Evolutionary conservation across 2,888 invertebrate genomes (phyloP).

Genomic region (Xestobium rufovillosum): DNA sequence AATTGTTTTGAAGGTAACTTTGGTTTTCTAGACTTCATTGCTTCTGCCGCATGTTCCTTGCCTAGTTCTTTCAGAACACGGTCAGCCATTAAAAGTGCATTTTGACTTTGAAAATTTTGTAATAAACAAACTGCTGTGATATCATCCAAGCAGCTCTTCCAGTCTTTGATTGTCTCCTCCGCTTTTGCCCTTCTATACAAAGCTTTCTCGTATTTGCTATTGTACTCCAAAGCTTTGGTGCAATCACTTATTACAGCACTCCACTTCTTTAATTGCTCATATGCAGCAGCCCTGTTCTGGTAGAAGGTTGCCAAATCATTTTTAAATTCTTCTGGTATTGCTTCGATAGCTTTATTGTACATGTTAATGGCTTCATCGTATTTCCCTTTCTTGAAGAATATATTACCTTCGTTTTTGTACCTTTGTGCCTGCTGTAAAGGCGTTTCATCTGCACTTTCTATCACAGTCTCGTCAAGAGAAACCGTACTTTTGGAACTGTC

Average conservation of each 20-base stretch:
- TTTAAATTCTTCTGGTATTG: slow-evolving; percentile 67
- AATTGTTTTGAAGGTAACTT: slow-evolving; percentile 80
- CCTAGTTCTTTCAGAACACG: slow-evolving; percentile 79
- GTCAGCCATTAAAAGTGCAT: slow-evolving; percentile 76
- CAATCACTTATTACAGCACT: slow-evolving; percentile 81
- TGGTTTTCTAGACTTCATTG: slow-evolving; percentile 59
- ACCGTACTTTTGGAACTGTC: slow-evolving; percentile 13
- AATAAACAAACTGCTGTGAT: slow-evolving; percentile 87
- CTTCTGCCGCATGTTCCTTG: slow-evolving; percentile 65
- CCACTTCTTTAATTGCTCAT: slow-evolving; percentile 84
- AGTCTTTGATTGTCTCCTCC: slow-evolving; percentile 70
- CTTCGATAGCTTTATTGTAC: slow-evolving; percentile 90
- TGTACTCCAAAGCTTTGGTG: slow-evolving; percentile 72
- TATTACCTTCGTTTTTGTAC: slow-evolving; percentile 84
- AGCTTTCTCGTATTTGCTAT: slow-evolving; percentile 84
- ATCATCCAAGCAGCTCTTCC: slow-evolving; percentile 80
- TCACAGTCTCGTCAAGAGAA: slow-evolving; percentile 29
- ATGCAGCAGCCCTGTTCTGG: slow-evolving; percentile 93
- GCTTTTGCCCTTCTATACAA: slow-evolving; percentile 76
- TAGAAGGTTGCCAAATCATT: slow-evolving; percentile 83
- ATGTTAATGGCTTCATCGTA: slow-evolving; percentile 84
- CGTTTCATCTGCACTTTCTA: slow-evolving; percentile 41
- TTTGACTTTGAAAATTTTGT: slow-evolving; percentile 79
- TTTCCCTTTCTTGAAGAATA: slow-evolving; percentile 74
- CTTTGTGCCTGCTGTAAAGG: slow-evolving; percentile 68